A percentile compares a stretch with the other conserved stretches of the same genome.
These are phyloP conservation scores for Harpalus rufipes DNA, from an alignment of 2,888 invertebrate genomes.

Conservation along the genomic window DNA sequence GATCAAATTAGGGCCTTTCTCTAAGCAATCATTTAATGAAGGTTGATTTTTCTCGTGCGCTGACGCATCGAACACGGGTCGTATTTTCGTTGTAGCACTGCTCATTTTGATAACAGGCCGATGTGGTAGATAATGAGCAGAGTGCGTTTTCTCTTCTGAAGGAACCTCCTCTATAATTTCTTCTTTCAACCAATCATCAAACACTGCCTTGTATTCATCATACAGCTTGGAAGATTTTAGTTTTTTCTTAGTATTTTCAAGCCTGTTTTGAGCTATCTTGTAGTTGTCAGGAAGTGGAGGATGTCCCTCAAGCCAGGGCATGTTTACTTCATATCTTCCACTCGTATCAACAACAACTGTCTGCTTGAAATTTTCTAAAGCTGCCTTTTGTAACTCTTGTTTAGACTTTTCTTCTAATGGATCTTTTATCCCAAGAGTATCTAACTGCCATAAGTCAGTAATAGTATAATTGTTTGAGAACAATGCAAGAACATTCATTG, in stretches of 20 bases:
- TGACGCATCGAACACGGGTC: conserved; percentile 39
- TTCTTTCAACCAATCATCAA: conserved; percentile 31
- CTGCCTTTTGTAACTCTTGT: background rate
- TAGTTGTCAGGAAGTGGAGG: background rate
- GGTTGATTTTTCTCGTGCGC: conserved; percentile 11
- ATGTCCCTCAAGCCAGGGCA: background rate
- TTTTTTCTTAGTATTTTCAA: conserved; percentile 17
- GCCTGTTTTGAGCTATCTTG: background rate
- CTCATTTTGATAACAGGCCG: conserved; percentile 19
- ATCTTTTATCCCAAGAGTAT: background rate
- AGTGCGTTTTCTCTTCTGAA: background rate
- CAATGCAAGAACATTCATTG: background rate
- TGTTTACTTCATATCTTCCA: background rate
- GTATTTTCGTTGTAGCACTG: conserved; percentile 37
- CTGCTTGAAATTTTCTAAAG: background rate
- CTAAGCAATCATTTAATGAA: conserved; percentile 41
- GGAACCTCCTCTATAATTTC: background rate
- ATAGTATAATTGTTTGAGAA: background rate
- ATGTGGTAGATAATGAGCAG: conserved; percentile 15
- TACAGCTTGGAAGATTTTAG: conserved; percentile 8
- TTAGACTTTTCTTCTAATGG: background rate
- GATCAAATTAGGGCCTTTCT: conserved; percentile 12
- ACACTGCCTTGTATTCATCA: background rate
- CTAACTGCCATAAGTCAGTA: background rate
- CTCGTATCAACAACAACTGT: background rate